phyloP scores from a whole-genome alignment of 2,797 vertebrate genomes.

The Myioborus melanocephalus region DNA sequence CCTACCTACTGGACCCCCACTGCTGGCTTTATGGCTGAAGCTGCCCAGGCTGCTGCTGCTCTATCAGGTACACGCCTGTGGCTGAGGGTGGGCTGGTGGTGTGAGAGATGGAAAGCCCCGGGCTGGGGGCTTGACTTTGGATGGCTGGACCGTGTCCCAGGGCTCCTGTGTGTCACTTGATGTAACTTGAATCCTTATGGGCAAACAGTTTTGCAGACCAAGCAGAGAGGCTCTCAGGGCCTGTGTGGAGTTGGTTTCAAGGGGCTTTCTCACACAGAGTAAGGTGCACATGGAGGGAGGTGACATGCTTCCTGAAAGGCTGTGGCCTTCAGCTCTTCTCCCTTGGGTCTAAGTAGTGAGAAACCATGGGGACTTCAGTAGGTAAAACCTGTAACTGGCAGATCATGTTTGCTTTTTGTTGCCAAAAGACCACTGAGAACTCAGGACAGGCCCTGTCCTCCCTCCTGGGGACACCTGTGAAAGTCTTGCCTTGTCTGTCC shows the following conservation, averaged over 20 bases:
- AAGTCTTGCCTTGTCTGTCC: background rate
- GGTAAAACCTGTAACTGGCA: background rate
- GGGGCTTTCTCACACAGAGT: background rate
- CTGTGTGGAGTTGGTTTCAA: background rate
- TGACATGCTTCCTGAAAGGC: background rate
- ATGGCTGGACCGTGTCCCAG: background rate
- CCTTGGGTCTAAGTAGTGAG: background rate
- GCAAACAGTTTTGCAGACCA: background rate
- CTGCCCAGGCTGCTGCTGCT: background rate
- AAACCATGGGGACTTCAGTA: background rate
- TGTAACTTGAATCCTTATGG: background rate
- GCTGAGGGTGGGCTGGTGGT: no score
- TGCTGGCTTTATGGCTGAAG: background rate
- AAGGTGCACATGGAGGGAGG: background rate
- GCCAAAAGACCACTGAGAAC: background rate
- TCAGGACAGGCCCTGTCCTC: background rate
- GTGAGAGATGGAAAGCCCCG: background rate
- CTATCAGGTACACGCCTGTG: fast-evolving
- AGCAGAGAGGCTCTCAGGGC: background rate
- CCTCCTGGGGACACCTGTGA: background rate
- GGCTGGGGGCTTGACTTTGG: background rate
- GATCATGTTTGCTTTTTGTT: background rate
- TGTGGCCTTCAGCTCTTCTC: background rate
- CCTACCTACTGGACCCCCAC: background rate
- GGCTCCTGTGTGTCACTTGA: background rate